Base-by-base conservation (phyloP, 2,888 invertebrate species). In the Sminthurides aquaticus region DNA sequence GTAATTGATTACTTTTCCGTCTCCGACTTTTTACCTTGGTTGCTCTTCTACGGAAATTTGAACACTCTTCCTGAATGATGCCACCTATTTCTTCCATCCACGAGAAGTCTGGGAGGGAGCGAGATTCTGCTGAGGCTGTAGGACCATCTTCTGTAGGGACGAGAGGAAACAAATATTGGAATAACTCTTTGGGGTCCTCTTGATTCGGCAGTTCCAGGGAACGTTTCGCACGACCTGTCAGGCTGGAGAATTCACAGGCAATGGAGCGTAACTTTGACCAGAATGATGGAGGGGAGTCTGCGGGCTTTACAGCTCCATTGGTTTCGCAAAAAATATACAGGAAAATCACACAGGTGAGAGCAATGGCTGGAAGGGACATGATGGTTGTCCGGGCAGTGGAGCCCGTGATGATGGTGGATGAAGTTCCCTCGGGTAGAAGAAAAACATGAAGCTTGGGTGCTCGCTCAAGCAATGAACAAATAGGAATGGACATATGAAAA, bases 131-230 rank as follows among this genome's bases (percentile, higher is more conserved):
- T 11, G 5, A 5, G 5, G 43, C 43, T 11, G 43, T 15, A n/a
- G n/a, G n/a, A n/a, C n/a, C n/a, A 11, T 15, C 43, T 5, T 5
- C 8, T 11, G 15, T 34, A 15, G 8, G 43, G 43, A 34, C 43
- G 20, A 52, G 52, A 8, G 52, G 52, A 22, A 52, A 52, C 52
- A 52, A 52, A 20, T 52, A 52, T 5, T 20, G 18, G 52, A 52
- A 52, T 5, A 52, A 20, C 15, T 8, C 52, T 22, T 52, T 5
- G 5, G 52, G 15, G 20, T 52, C 22, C 52, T 52, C 52, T 52
- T 52, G 52, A 5, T 52, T 22, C 20, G 52, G 20, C 8, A 15
- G 20, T 20, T 52, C 22, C 5, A 52, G 52, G 3, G 52, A 52
- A 15, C 43, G 43, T 11, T 5, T 15, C 8, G 8, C 15, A 11